Base-by-base conservation (phyloP, 2,797 vertebrate species). In the Bovichtus variegatus region DNA sequence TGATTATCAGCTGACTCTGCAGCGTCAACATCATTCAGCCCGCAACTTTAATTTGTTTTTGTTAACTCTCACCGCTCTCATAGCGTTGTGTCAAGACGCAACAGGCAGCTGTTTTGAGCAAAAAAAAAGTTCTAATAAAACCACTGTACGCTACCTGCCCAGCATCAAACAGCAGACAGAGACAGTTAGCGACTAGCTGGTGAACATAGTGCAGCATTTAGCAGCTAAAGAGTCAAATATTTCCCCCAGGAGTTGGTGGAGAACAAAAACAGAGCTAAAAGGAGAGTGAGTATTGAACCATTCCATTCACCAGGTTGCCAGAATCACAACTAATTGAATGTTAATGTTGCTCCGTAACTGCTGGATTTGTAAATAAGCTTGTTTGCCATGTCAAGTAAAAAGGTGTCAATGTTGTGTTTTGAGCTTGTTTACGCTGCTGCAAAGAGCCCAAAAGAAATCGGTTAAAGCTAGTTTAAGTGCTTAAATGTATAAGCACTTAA, bases 221-320 rank as follows among this genome's bases (percentile, higher is more conserved):
- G 29, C 23, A 47, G 50, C 71, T 46, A 7, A 57, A 73, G 29
- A 71, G 46, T 19, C 46, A 11, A n/a, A 19, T 62, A 18, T 62
- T 61, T 41, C 46, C 23, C 19, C 19, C 46, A 18, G 57, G 55
- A 21, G 38, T 3, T 44, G 59, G 49, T 25, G 40, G 38, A 62
- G 62, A 74, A 40, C 34, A 46, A 66, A 71, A 59, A 13, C 23
- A 27, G 31, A 54, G 36, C 57, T 54, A 55, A 41, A 23, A 44
- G 2, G 3, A 58, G 13, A 54, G 5, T 38, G 4, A 47, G 53
- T 61, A 13, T 19, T 40, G 36, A 36, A 43, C 34, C n/a, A n/a
- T 16, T 51, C 11, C 21, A 11, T 44, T 29, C 27, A 36, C 8
- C 61, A n/a, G 10, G 4, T 55, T 13, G 2, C 25, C 19, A 44